Evolutionary conservation across 92 coral and sea anemone species (phyloP).

Genomic region (Siderastrea siderea): DNA sequence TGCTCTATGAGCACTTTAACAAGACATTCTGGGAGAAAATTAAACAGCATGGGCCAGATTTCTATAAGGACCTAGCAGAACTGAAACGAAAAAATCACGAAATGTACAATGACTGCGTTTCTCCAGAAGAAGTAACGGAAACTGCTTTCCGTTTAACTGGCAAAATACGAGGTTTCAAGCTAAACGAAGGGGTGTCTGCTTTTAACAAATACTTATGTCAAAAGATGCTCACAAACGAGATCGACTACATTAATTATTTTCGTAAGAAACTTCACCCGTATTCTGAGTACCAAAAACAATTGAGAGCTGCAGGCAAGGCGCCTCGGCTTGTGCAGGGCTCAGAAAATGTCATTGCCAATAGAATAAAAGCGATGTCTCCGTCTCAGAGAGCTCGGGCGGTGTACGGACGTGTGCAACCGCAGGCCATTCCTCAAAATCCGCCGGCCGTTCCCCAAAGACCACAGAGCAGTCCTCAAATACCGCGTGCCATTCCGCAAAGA

Average conservation of each 20-base stretch:
- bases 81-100: conserved; percentile 77
- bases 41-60: conserved; percentile 79
- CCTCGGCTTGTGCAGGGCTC: not conserved
- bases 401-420: not conserved
- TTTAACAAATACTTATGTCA: conserved; percentile 90
- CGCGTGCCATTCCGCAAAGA: too few relatives aligned
- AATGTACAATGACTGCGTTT: conserved; percentile 80
- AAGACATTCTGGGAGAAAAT: conserved; percentile 93
- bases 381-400: not conserved
- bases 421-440: not conserved
- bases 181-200: conserved; percentile 75
- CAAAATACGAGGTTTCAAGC: conserved; percentile 71
- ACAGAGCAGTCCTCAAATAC: not conserved
- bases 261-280: conserved; percentile 82
- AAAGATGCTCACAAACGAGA: conserved; percentile 92
- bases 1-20: conserved; percentile 87
- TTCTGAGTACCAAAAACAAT: conserved; percentile 80
- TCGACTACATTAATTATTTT: conserved; percentile 88
- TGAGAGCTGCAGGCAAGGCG: conserved; percentile 33
- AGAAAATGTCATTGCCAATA: conserved; percentile 11
- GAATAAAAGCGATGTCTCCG: conserved; percentile 8
- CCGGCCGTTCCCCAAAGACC: not conserved
- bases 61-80: conserved; percentile 82
- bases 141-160: conserved; percentile 74
- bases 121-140: conserved; percentile 80